These are phyloP conservation scores for Linyphia triangularis DNA, from an alignment of 2,888 invertebrate species.

Conservation along the genomic window DNA sequence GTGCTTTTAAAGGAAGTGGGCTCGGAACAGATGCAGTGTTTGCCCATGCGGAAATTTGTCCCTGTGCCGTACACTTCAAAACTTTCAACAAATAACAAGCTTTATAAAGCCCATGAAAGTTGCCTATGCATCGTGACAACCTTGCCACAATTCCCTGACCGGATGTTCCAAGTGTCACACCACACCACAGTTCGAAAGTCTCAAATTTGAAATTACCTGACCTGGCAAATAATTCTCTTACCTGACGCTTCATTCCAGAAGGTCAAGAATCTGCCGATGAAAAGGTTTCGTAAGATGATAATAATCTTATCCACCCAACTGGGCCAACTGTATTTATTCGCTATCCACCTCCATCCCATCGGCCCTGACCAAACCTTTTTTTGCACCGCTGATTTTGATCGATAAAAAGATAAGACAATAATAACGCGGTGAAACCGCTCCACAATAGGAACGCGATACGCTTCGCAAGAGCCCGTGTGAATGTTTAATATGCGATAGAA, in stretches of 20 bases:
- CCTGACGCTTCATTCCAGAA: slow-evolving; percentile 15
- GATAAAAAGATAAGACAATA: slow-evolving; percentile 60
- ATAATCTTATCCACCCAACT: slow-evolving; percentile 57
- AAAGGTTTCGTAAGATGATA: slow-evolving; percentile 49
- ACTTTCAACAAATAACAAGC: too few relatives aligned
- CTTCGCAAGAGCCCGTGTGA: slow-evolving; percentile 30
- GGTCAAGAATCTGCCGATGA: slow-evolving; percentile 20
- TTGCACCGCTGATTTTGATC: slow-evolving; percentile 63
- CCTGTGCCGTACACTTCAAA: too few relatives aligned
- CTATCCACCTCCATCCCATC: slow-evolving; percentile 25
- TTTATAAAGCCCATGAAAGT: too few relatives aligned
- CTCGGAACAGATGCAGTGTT: too few relatives aligned
- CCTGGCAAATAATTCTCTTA: background rate
- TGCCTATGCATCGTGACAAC: too few relatives aligned
- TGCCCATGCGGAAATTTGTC: too few relatives aligned
- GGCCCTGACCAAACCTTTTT: slow-evolving; percentile 60
- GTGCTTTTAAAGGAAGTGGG: too few relatives aligned
- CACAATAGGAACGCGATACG: slow-evolving; percentile 69
- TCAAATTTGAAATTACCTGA: slow-evolving; percentile 8
- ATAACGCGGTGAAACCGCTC: slow-evolving; percentile 54
- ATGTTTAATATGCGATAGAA: slow-evolving; percentile 40
- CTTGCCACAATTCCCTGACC: too few relatives aligned
- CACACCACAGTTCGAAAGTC: too few relatives aligned
- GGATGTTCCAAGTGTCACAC: too few relatives aligned
- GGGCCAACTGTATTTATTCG: slow-evolving; percentile 58